Base-by-base conservation (phyloP, 2,888 invertebrate species). In the Drosophila nr. perissopoda region DNA sequence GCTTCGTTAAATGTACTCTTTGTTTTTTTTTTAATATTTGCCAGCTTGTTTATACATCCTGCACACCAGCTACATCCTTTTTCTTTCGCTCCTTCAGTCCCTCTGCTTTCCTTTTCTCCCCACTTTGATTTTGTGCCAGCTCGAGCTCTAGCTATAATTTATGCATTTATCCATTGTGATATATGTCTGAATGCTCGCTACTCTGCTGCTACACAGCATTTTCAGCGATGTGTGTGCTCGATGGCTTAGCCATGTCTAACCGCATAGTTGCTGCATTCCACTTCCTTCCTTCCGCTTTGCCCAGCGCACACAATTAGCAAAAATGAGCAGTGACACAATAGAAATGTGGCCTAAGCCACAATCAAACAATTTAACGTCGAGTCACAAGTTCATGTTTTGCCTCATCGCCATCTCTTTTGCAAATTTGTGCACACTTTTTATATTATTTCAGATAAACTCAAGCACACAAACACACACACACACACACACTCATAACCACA, bases 161-260 rank as follows among this genome's bases (percentile, higher is more conserved):
- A 91, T 89, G 89, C 91, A 89, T 89, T 81, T 76, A 88, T 90
- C 81, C 81, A 83, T 75, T 79, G 83, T 89, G 89, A 90, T 90
- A 90, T 91, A 90, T 83, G 81, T 73, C 75, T 76, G 71, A 67
- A 64, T 81, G 58, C 73, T 31, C 62, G 27, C 49, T 36, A 13
- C 38, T 34, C 38, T 11, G 46, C 46, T 69, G 38, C 27, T 33
- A 27, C 53, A n/a, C 58, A 49, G 59, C 53, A 42, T 27, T n/a
- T 46, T 4, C 57, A 52, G 57, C 63, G 42, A 46, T 79, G 83
- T 90, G 69, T 87, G 60, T 87, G 67, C 76, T 68, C 75, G 77
- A 73, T 70, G 74, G 84, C 72, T 90, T 79, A 90, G 89, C 71
- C 71, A 57, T 81, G 79, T 67, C 81, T 74, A 69, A 70, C 52